Percentiles rank a stretch among this genome's conserved stretches.
These are phyloP conservation scores for Trinorchestia longiramus DNA, from an alignment of 1,140 invertebrate genomes.

Conservation along the genomic window DNA sequence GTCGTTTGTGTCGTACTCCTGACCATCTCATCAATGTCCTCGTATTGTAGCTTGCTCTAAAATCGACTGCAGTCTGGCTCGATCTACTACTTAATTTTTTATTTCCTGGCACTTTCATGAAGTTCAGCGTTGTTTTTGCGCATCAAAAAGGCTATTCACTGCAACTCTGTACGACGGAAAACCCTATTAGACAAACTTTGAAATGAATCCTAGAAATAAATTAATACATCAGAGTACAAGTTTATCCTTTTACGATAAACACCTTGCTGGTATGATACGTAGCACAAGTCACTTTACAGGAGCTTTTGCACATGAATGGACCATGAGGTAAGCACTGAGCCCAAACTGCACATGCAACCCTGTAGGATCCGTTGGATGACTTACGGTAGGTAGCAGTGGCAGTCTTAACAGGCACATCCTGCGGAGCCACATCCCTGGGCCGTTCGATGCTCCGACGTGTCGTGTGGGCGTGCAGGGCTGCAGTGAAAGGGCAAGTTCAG, in stretches of 20 bases:
- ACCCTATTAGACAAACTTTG: background rate
- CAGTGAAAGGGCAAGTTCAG: background rate
- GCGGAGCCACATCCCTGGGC: background rate
- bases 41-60: too few relatives aligned
- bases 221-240: background rate
- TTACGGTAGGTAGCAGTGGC: background rate
- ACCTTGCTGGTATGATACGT: too few relatives aligned
- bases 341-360: background rate
- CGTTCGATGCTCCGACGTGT: background rate
- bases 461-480: background rate
- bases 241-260: too few relatives aligned
- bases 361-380: background rate
- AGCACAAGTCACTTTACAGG: background rate
- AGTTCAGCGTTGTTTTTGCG: background rate
- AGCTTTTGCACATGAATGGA: background rate
- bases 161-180: background rate
- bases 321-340: background rate
- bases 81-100: background rate
- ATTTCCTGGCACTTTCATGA: background rate
- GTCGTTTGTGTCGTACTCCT: too few relatives aligned
- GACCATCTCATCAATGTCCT: too few relatives aligned
- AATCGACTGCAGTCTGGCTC: background rate
- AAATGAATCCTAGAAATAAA: too few relatives aligned
- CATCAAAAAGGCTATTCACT: background rate
- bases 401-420: background rate